phyloP scores from a whole-genome alignment of 2,113 vertebrate species.

The Limanda limanda region DNA sequence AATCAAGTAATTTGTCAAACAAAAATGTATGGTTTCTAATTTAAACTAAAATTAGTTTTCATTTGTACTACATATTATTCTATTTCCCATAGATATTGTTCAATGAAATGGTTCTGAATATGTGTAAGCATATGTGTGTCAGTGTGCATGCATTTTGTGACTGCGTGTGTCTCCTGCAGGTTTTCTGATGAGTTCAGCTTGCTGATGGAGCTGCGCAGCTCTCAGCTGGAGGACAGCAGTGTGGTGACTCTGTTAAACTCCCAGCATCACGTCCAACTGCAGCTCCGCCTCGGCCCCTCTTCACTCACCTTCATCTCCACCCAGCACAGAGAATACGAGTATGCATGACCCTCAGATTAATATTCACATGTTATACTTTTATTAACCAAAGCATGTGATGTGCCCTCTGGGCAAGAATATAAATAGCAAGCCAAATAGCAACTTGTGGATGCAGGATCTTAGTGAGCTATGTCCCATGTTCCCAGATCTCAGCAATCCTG shows the following conservation, averaged over 20 bases:
- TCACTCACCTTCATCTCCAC: conserved; percentile 43
- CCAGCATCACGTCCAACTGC: conserved; percentile 80
- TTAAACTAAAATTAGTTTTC: too few relatives aligned
- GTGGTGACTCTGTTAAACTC: conserved; percentile 84
- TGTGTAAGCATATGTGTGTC: not conserved
- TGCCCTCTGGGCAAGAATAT: not conserved
- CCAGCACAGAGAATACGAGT: conserved; percentile 42
- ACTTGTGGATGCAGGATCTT: too few relatives aligned
- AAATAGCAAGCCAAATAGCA: not conserved
- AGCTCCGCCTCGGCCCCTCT: conserved; percentile 81
- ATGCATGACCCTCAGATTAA: not conserved
- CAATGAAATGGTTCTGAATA: not conserved
- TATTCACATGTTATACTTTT: not conserved
- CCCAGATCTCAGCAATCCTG: too few relatives aligned
- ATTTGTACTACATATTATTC: too few relatives aligned
- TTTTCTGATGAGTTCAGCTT: conserved; percentile 86
- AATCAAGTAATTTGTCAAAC: too few relatives aligned
- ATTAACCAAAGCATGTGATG: not conserved
- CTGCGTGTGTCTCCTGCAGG: conserved; percentile 59
- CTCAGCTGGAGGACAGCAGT: conserved; percentile 80
- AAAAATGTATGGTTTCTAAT: too few relatives aligned
- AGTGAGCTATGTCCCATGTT: too few relatives aligned
- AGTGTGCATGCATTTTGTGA: not conserved
- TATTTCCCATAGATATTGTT: too few relatives aligned
- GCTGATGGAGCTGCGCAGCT: conserved; percentile 81